phyloP scores from a whole-genome alignment of 2,888 invertebrate genomes.

The Orthonevra nobilis region DNA sequence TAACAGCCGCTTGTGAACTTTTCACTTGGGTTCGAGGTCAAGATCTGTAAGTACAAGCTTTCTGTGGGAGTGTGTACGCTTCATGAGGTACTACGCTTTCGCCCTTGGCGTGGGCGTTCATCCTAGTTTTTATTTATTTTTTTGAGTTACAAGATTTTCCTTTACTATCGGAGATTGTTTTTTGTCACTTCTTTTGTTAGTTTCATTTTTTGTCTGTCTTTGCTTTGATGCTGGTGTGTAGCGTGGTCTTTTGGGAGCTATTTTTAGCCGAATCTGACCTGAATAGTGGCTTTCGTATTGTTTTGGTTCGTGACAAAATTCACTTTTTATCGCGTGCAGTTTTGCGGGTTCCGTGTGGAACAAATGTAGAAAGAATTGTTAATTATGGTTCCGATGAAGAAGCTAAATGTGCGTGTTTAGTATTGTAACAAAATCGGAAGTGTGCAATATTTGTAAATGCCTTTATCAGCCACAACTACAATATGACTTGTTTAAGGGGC shows the following conservation, averaged over 20 bases:
- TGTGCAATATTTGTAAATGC: too few species aligned
- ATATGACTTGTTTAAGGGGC: too few species aligned
- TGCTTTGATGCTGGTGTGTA: neutral
- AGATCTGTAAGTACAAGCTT: too few species aligned
- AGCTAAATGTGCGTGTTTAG: too few species aligned
- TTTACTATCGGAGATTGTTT: neutral
- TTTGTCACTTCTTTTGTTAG: constrained; percentile 1
- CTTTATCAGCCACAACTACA: too few species aligned
- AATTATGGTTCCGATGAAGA: too few species aligned
- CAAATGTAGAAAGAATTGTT: too few species aligned
- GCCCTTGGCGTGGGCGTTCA: constrained; percentile 37
- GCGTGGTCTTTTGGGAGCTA: constrained; percentile 20
- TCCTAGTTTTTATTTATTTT: constrained; percentile 2
- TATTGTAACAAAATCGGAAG: too few species aligned
- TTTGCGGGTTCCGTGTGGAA: too few species aligned
- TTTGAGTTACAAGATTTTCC: neutral
- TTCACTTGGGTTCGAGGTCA: constrained; percentile 46
- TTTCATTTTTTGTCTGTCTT: constrained; percentile 8
- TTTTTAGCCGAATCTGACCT: constrained; percentile 50
- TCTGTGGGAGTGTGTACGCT: too few species aligned
- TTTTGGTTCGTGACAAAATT: constrained; percentile 53
- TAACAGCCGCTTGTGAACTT: constrained; percentile 9
- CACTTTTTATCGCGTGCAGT: constrained; percentile 26
- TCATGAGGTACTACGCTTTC: constrained; percentile 2
- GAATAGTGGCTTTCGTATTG: constrained; percentile 33